Evolutionary conservation across 2,797 vertebrate species (phyloP), one percentile per base, ranked within the genome.

Genomic region (Lates japonicus): DNA sequence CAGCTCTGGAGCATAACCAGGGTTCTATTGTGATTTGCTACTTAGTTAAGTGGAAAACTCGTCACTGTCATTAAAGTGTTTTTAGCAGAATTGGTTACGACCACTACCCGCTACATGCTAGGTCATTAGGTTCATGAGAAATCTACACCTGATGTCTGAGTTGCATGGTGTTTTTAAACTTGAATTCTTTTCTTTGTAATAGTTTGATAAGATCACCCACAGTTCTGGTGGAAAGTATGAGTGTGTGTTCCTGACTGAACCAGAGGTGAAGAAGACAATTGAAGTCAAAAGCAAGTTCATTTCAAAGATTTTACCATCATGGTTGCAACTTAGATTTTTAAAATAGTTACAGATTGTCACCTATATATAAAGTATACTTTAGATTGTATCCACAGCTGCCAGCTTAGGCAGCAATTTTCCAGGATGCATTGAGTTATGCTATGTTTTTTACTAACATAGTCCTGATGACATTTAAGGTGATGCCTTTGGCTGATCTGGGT

Each of bases 221-320:
- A 59, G 4, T 13, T 51, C 65, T 16, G 70, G 91, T 0, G 97
- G 97, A 20, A 67, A 78, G 20, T 97, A 97, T 82, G 67, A 92
- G 0, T 98, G 97, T 8, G 78, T 96, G 70, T 98, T 96, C 80
- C 0, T 46, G 17, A 94, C 94, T 0, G 87, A 89, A 0, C 86
- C 88, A 3, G 2, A 31, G 0, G 80, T 82, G 59, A 83, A 75
- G 33, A 6, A 61, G 0, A 16, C 12, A 0, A 92, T 98, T 51
- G 66, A 90, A 58, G 95, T 98, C 63, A 94, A 87, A 84, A 94
- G 97, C 97, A 93, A 95, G 93, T 77, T 8, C 7, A 33, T 73
- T 59, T 44, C 1, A 57, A 20, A 11, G 5, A 20, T 44, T 44
- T 44, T 44, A 44, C 42, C 39, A 44, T 11, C 14, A 6, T 39